These are phyloP conservation scores for Pandemis corylana DNA, from an alignment of 2,888 invertebrate species.

Conservation along the genomic window DNA sequence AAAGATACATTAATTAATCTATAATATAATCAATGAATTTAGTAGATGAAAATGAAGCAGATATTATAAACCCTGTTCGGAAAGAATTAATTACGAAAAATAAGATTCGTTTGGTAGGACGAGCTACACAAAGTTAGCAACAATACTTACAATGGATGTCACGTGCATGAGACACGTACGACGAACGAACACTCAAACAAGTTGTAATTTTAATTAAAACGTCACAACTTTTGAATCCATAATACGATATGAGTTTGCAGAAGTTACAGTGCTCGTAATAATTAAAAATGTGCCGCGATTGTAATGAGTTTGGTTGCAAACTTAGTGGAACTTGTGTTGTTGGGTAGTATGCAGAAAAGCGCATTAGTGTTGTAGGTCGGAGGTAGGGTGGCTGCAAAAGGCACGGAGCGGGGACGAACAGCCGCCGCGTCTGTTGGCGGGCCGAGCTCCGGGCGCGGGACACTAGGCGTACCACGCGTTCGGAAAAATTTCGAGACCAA, in stretches of 20 bases:
- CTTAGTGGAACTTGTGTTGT: slow-evolving; percentile 4
- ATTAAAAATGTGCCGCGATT: slow-evolving; percentile 26
- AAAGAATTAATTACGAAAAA: slow-evolving; percentile 45
- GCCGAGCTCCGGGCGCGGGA: slow-evolving; percentile 34
- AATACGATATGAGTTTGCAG: slow-evolving; percentile 56
- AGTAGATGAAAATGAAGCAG: not conserved
- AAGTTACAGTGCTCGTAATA: slow-evolving; percentile 48
- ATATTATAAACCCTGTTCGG: not conserved
- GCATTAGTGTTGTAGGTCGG: slow-evolving; percentile 10
- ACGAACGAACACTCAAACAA: slow-evolving; percentile 67
- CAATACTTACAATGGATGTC: slow-evolving; percentile 69
- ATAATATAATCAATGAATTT: no score
- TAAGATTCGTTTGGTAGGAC: slow-evolving; percentile 52
- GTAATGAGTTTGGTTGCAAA: slow-evolving; percentile 1
- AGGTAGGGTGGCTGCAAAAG: slow-evolving; percentile 51
- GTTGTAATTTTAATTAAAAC: slow-evolving; percentile 79
- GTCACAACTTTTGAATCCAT: slow-evolving; percentile 71
- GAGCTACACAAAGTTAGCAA: slow-evolving; percentile 60
- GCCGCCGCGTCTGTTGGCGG: slow-evolving; percentile 41
- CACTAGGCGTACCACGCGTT: slow-evolving; percentile 46
- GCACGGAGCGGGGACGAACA: slow-evolving; percentile 54
- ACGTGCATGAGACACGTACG: slow-evolving; percentile 69
- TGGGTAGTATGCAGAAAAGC: not conserved
- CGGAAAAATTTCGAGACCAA: not conserved
- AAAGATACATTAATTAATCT: no score